Evolutionary conservation across 1,140 invertebrate species (phyloP).

Genomic region (Sitobion miscanthi): DNA sequence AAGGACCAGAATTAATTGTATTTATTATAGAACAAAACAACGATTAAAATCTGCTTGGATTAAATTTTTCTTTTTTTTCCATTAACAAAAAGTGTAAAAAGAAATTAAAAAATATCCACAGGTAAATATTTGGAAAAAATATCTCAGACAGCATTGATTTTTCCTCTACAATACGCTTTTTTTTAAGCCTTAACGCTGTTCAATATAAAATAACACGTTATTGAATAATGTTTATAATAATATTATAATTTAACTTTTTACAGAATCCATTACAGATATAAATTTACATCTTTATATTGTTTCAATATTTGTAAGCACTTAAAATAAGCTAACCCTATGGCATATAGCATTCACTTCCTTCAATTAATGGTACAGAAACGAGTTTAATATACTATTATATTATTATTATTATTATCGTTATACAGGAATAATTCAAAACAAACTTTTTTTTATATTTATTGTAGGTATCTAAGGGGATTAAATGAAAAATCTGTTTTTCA

Average conservation of each 20-base stretch:
- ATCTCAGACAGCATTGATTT: not conserved
- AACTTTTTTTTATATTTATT: not conserved
- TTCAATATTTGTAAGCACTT: not conserved
- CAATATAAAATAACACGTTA: not conserved
- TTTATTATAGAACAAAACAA: not conserved
- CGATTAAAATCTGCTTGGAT: not conserved
- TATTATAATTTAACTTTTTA: not conserved
- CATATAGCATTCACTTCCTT: too few species aligned
- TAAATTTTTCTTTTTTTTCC: not conserved
- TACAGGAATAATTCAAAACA: not conserved
- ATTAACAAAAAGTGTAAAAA: not conserved
- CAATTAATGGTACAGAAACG: too few species aligned
- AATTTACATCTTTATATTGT: slow-evolving; percentile 7
- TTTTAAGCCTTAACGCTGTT: not conserved
- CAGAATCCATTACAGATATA: not conserved
- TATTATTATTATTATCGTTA: not conserved
- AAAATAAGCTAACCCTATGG: too few species aligned
- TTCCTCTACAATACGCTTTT: not conserved
- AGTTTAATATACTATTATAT: too few species aligned
- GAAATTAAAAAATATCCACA: not conserved
- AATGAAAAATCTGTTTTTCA: not conserved
- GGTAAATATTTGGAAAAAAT: slow-evolving; percentile 27
- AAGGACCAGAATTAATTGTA: not conserved
- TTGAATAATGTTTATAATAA: not conserved
- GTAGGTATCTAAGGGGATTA: not conserved